Evolutionary conservation across 2,888 invertebrate genomes (phyloP).

Genomic region (Drosophila neutralis): DNA sequence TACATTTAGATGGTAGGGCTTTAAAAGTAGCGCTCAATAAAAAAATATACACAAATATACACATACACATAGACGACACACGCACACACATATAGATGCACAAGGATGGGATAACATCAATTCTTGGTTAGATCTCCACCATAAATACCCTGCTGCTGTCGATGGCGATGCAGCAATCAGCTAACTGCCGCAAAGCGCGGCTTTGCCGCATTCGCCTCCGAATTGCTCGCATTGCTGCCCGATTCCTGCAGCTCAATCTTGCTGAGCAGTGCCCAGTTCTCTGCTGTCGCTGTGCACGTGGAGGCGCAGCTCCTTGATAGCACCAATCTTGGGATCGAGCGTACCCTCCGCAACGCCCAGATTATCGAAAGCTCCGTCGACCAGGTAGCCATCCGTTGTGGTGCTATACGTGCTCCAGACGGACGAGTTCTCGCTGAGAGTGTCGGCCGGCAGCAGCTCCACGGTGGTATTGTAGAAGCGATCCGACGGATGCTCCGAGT

Average conservation of each 20-base stretch:
- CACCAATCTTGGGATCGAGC: conserved; percentile 88
- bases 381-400: conserved; percentile 89
- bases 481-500: no score
- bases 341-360: conserved; percentile 92
- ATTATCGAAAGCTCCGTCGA: conserved; percentile 91
- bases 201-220: conserved; percentile 62
- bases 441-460: conserved; percentile 89
- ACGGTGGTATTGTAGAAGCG: conserved; percentile 94
- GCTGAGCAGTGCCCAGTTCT: conserved; percentile 95
- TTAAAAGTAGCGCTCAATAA: conserved; percentile 58
- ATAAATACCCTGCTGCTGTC: conserved; percentile 27
- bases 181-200: conserved; percentile 64
- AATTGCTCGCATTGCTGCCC: conserved; percentile 76
- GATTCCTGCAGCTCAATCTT: conserved; percentile 88
- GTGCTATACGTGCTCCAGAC: conserved; percentile 87
- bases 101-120: conserved; percentile 19
- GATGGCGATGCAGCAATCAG: conserved; percentile 76
- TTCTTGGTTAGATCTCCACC: conserved; percentile 22
- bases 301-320: conserved; percentile 89
- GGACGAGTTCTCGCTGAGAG: conserved; percentile 83
- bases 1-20: conserved; percentile 61
- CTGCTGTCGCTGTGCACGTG: conserved; percentile 91
- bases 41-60: conserved; percentile 51
- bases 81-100: background rate
- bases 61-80: conserved; percentile 25